A percentile compares a stretch with the other conserved stretches of the same genome.
These are phyloP conservation scores for Drosophila cardini DNA, from an alignment of 1,140 invertebrate genomes.

Conservation along the genomic window DNA sequence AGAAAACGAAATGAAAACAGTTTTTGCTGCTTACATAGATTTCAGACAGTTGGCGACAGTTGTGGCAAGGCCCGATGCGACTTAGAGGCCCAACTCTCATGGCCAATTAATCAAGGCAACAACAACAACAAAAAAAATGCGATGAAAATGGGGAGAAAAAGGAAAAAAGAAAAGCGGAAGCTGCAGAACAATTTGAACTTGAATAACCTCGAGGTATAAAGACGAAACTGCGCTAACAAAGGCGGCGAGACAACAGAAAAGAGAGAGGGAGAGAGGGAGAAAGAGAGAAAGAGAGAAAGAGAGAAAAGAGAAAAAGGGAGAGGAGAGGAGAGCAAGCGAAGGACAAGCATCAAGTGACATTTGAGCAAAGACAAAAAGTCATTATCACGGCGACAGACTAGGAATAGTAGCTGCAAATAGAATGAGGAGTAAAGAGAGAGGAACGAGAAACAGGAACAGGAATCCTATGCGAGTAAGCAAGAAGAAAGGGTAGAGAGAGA, in stretches of 20 bases:
- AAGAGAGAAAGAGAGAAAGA: background rate
- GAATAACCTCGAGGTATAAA: slow-evolving; percentile 72
- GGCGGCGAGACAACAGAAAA: slow-evolving; percentile 32
- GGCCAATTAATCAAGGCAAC: slow-evolving; percentile 70
- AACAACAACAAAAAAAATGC: slow-evolving; percentile 9
- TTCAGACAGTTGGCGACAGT: slow-evolving; percentile 28
- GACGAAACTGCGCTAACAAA: slow-evolving; percentile 70
- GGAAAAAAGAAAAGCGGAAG: background rate
- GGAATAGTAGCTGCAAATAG: background rate
- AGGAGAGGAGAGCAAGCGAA: background rate
- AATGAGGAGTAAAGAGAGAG: background rate
- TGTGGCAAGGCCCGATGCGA: slow-evolving; percentile 30
- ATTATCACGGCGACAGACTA: slow-evolving; percentile 74
- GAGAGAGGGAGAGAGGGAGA: slow-evolving; percentile 1
- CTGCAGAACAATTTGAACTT: slow-evolving; percentile 59
- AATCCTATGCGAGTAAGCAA: background rate
- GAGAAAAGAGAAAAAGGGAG: background rate
- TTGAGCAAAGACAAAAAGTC: slow-evolving; percentile 81
- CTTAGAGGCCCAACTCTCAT: slow-evolving; percentile 42
- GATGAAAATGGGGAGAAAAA: background rate
- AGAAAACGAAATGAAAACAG: slow-evolving; percentile 27
- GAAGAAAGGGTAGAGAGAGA: background rate
- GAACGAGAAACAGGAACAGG: background rate
- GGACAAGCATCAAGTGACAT: slow-evolving; percentile 75
- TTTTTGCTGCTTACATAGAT: background rate